Percentiles rank a stretch among this genome's conserved stretches.
phyloP scores from a whole-genome alignment of 1,140 invertebrate genomes.

The Triops longicaudatus region DNA sequence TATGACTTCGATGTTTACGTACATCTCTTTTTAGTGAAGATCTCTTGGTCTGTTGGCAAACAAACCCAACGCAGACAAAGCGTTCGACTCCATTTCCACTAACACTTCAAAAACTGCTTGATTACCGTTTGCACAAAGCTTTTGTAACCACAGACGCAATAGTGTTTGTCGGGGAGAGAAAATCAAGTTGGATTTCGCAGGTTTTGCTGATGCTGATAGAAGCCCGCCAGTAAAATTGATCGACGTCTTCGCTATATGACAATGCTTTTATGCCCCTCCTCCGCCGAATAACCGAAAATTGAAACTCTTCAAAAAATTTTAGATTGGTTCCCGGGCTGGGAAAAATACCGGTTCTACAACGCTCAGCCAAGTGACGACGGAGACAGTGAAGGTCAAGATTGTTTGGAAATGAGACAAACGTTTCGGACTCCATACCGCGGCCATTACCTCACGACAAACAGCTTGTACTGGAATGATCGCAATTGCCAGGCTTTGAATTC shows the following conservation, averaged over 20 bases:
- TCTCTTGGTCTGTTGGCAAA: no score
- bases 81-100: background rate
- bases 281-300: background rate
- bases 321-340: slow-evolving; percentile 75
- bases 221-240: background rate
- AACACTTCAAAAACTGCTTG: background rate
- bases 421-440: slow-evolving; percentile 47
- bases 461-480: slow-evolving; percentile 60
- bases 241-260: background rate
- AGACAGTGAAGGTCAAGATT: slow-evolving; percentile 58
- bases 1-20: background rate
- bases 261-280: background rate
- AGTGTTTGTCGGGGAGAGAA: background rate
- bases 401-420: slow-evolving; percentile 59
- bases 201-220: background rate
- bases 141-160: background rate
- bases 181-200: background rate
- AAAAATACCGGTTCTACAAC: slow-evolving; percentile 50
- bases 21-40: no score
- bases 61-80: background rate
- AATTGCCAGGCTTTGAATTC: slow-evolving; percentile 59
- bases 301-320: slow-evolving; percentile 31
- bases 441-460: slow-evolving; percentile 34
- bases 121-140: background rate
- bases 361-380: slow-evolving; percentile 72